Evolutionary conservation across 1,140 invertebrate genomes (phyloP).

Genomic region (Lordiphosa stackelbergi): DNA sequence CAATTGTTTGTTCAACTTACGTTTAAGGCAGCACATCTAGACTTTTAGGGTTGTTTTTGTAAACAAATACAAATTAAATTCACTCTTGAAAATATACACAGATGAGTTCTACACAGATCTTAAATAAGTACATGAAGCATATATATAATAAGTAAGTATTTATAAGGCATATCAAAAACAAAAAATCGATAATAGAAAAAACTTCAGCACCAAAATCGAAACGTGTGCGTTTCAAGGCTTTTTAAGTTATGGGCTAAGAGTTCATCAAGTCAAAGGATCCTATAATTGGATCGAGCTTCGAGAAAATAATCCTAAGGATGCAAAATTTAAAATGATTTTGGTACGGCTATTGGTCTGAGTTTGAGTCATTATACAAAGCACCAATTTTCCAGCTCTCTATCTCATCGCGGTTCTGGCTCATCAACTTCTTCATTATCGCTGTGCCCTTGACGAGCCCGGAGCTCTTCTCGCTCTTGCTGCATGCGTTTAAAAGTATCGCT

Average conservation of each 20-base stretch:
- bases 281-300: too few species aligned
- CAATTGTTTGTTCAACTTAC: conserved; percentile 18
- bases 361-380: conserved; percentile 15
- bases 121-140: conserved; percentile 35
- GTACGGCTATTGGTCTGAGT: conserved; percentile 14
- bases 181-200: not conserved
- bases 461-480: conserved; percentile 46
- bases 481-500: conserved; percentile 41
- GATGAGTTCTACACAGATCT: conserved; percentile 1
- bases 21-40: conserved; percentile 44
- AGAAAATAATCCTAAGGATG: not conserved
- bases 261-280: too few species aligned
- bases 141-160: conserved; percentile 10
- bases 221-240: too few species aligned
- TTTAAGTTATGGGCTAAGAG: too few species aligned
- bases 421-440: conserved; percentile 12
- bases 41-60: conserved; percentile 20
- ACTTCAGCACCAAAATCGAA: too few species aligned
- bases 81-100: conserved; percentile 1
- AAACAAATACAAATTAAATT: conserved; percentile 28
- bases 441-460: not conserved
- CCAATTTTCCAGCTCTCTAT: conserved; percentile 1
- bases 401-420: not conserved
- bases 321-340: conserved; percentile 27
- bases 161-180: not conserved